Evolutionary conservation across 2,113 vertebrate species (phyloP), one percentile per base, ranked within the genome.

Genomic region (Tetraodon nigroviridis): DNA sequence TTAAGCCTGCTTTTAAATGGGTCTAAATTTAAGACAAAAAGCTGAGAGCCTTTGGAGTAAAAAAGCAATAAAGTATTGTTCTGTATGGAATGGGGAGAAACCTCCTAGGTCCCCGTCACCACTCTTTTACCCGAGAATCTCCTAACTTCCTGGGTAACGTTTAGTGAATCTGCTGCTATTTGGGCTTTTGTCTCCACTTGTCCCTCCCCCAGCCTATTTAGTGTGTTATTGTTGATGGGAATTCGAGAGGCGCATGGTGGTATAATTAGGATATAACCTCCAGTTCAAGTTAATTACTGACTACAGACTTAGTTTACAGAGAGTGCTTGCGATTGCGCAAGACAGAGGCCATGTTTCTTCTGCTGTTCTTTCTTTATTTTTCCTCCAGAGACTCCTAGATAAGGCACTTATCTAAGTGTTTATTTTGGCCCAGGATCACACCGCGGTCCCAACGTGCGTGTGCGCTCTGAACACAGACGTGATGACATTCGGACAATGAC

Each of bases 261-360:
- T 79, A 64, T 80, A 81, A 78, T 86, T 82, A 78, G 49, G 19
- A 68, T 58, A 79, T 81, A 74, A 81, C 82, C 61, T 84, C 42
- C 67, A 66, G 64, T 76, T 85, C 42, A 64, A 75, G 72, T 88
- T 87, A 79, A 86, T 84, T 83, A 77, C 83, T 77, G 75, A 85
- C 73, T 71, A 65, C 73, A 74, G 50, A 54, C 71, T 55, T 51
- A 27, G 67, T 69, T 76, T 79, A 44, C 78, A 67, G 67, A 64
- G 61, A 70, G 27, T 46, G 24, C 41, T 64, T 6, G 50, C 52
- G 52, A 58, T 78, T 65, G 76, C 32, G 22, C 52, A 49, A 40
- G 52, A 45, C 55, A 59, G 45, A 68, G 57, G 66, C 4, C 37
- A 45, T 47, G 11, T 37, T 63, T n/a, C 27, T 1, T 61, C 42